Conservation (phyloP, 2,888 invertebrate species). For the Eulithis prunata region DNA sequence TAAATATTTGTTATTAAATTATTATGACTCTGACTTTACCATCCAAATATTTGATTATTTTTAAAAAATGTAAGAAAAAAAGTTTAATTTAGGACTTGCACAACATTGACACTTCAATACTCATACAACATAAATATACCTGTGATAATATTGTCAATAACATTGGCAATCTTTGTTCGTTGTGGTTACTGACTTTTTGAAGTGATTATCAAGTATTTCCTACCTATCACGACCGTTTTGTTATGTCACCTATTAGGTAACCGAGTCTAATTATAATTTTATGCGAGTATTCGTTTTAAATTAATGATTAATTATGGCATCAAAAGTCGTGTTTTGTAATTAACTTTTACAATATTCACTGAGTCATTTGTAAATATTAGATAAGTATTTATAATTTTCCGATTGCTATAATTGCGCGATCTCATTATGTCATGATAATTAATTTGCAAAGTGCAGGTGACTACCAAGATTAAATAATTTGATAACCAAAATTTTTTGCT, state of each 20-base stretch:
- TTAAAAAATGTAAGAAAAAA: too few species aligned
- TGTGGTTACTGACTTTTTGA: conserved; percentile 13
- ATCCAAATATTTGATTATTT: too few species aligned
- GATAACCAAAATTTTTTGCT: too few species aligned
- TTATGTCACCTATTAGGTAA: conserved; percentile 43
- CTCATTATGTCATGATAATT: conserved; percentile 21
- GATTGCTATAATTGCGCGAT: conserved; percentile 17
- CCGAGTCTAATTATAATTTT: conserved; percentile 36
- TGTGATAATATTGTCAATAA: too few species aligned
- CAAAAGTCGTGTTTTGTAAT: conserved; percentile 27
- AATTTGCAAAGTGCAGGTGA: too few species aligned
- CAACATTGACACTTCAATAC: too few species aligned
- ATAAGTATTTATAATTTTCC: conserved; percentile 21
- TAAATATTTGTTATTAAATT: too few species aligned
- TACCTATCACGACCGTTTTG: conserved; percentile 23
- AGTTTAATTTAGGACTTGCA: too few species aligned
- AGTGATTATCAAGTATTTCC: conserved; percentile 20
- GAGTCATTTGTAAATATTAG: conserved; percentile 19
- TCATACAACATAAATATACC: too few species aligned
- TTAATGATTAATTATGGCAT: conserved; percentile 42
- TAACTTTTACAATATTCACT: conserved; percentile 27
- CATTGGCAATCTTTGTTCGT: conserved; percentile 3
- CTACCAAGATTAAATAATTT: too few species aligned
- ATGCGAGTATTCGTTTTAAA: conserved; percentile 37
- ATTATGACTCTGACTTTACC: too few species aligned